Evolutionary conservation across 2,113 vertebrate genomes (phyloP).

Genomic region (Emydocephalus ijimae): DNA sequence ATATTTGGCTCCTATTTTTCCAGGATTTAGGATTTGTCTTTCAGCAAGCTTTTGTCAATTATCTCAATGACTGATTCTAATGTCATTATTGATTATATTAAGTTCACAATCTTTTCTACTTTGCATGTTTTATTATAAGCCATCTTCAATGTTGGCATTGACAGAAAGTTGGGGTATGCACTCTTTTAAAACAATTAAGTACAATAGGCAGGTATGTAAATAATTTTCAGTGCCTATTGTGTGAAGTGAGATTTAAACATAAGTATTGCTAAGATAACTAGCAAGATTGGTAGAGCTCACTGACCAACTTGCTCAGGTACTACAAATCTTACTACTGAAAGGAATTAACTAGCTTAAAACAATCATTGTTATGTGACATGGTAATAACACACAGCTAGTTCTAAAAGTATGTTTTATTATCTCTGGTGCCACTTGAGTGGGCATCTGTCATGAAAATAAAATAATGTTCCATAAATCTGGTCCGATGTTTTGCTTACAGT

Average conservation of each 20-base stretch:
- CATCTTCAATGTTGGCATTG: background rate
- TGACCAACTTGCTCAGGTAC: background rate
- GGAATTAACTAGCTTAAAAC: background rate
- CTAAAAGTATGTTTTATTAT: background rate
- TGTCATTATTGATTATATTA: background rate
- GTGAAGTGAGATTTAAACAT: background rate
- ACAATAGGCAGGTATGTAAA: background rate
- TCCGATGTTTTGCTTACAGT: background rate
- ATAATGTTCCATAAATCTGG: constrained; percentile 7
- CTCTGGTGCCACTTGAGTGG: background rate
- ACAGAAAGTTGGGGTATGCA: background rate
- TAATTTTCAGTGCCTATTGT: background rate
- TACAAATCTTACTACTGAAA: background rate
- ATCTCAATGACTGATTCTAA: background rate
- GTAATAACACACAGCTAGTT: background rate
- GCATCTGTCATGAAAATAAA: background rate
- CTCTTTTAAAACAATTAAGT: background rate
- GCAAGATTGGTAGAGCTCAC: background rate
- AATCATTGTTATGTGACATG: background rate
- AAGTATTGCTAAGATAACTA: background rate
- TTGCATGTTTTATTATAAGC: background rate
- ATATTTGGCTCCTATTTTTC: background rate
- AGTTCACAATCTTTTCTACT: background rate
- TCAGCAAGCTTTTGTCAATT: background rate
- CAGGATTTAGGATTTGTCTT: background rate